A percentile compares a stretch with the other conserved stretches of the same genome.
phyloP scores from a whole-genome alignment of 2,797 vertebrate species.

The Malacoctenus gilli region DNA sequence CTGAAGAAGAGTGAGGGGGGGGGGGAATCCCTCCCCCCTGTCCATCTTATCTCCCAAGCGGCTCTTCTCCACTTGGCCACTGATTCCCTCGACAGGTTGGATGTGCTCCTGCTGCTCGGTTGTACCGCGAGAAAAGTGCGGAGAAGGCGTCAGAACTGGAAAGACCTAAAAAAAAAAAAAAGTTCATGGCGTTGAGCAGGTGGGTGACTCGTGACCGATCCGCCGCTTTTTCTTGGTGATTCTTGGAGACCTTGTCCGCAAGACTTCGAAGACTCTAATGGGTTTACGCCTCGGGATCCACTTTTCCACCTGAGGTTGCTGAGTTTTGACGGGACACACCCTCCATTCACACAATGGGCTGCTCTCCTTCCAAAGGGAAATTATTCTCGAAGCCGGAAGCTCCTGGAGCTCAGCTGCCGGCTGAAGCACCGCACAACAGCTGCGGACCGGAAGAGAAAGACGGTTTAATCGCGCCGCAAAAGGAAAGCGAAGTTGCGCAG shows the following conservation, averaged over 20 bases:
- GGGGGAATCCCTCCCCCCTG: constrained; percentile 32
- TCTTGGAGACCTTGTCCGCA: constrained; percentile 1
- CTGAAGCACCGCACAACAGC: constrained; percentile 34
- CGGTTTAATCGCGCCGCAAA: too few species aligned
- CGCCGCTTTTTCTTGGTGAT: constrained; percentile 4
- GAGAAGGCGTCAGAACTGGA: too few species aligned
- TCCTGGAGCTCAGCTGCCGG: constrained; percentile 33
- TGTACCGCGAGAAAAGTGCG: too few species aligned
- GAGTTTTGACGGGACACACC: constrained; percentile 8
- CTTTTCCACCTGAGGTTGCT: constrained; percentile 2
- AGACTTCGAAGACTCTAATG: too few species aligned
- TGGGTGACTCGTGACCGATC: constrained; percentile 1
- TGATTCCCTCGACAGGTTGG: constrained; percentile 21
- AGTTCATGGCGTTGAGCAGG: neutral
- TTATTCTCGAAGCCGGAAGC: constrained; percentile 65
- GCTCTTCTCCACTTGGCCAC: constrained; percentile 17
- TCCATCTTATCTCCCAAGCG: constrained; percentile 77
- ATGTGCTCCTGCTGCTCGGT: too few species aligned
- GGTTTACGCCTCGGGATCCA: constrained; percentile 14
- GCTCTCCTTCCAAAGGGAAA: constrained; percentile 89
- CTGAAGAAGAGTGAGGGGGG: constrained; percentile 53
- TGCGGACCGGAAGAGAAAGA: too few species aligned
- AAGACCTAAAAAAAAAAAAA: too few species aligned
- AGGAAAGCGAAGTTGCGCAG: too few species aligned
- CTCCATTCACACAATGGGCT: too few species aligned